Percentiles rank a stretch among this genome's conserved stretches.
Evolutionary conservation across 2,797 vertebrate genomes (phyloP).

Genomic region (Gobionotothen gibberifrons): DNA sequence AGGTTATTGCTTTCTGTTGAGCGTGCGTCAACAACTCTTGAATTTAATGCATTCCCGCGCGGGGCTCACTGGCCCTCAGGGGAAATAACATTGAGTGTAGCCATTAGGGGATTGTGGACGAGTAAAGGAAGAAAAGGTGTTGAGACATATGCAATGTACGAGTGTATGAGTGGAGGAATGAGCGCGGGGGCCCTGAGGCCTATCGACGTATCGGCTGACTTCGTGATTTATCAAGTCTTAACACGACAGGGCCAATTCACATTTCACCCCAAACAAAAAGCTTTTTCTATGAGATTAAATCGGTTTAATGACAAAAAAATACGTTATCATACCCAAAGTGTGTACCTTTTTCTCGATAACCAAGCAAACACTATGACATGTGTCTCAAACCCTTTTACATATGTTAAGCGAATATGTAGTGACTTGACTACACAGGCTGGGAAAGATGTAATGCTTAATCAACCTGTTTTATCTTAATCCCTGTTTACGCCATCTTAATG

Average conservation of each 20-base stretch:
- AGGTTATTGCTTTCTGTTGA: constrained; percentile 84
- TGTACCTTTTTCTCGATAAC: not conserved
- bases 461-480: not conserved
- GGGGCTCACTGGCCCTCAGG: constrained; percentile 70
- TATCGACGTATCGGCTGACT: constrained; percentile 16
- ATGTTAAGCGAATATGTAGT: not conserved
- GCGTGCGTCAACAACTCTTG: constrained; percentile 81
- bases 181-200: constrained; percentile 10
- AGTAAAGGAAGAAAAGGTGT: constrained; percentile 70
- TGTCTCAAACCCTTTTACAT: constrained; percentile 2
- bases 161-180: constrained; percentile 23
- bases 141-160: constrained; percentile 60
- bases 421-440: not conserved
- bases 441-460: not conserved
- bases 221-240: constrained; percentile 55
- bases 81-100: constrained; percentile 82
- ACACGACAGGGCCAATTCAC: constrained; percentile 16
- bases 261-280: not conserved
- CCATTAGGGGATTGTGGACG: constrained; percentile 77
- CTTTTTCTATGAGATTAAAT: not conserved
- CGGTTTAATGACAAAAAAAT: not conserved
- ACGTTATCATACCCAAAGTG: not conserved
- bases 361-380: not conserved
- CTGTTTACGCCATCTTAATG: not conserved
- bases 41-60: constrained; percentile 81